Evolutionary conservation across 2,888 invertebrate genomes (phyloP), one percentile per base, ranked within the genome.

Genomic region (Magallana nippona): DNA sequence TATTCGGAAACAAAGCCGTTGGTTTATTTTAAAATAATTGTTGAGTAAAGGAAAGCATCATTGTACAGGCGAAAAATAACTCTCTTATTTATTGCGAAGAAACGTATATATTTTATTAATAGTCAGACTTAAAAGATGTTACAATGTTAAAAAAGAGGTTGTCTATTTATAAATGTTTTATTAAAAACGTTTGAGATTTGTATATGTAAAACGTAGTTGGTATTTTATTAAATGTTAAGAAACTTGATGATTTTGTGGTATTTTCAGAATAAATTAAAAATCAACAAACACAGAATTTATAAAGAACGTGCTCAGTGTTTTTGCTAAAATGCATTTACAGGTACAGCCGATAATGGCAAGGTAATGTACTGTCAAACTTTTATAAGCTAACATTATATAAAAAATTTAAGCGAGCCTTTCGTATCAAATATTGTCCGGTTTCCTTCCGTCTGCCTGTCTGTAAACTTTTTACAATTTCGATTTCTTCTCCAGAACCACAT

Each of bases 161-260:
- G 71, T 71, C 32, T 32, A 71, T 27, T 71, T 71, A 71, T 71
- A 17, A 44, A 44, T 44, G 15, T 22, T 15, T 15, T 71, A 32
- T 71, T 71, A 32, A 27, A 71, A 71, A 22, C 32, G 27, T 71
- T 71, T 32, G 15, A 71, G 71, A 71, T 22, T 44, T 71, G 32
- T 27, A 27, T 71, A 71, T 27, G 71, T 71, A 27, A 71, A 27
- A 27, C 71, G 71, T 71, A 71, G 71, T 71, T 71, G 71, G 71
- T 71, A 27, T 22, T 27, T 71, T 71, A 71, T 27, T 71, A 71
- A 71, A 71, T 71, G 71, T 44, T 71, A 27, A 22, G 32, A 27
- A 22, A 71, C 44, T 44, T 44, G 8, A 44, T 44, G 44, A 44
- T 44, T 44, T 44, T 44, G 44, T 44, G 44, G 5, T 44, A 44